phyloP scores from a whole-genome alignment of 2,888 invertebrate species.

The Hydropsyche betteni region DNA sequence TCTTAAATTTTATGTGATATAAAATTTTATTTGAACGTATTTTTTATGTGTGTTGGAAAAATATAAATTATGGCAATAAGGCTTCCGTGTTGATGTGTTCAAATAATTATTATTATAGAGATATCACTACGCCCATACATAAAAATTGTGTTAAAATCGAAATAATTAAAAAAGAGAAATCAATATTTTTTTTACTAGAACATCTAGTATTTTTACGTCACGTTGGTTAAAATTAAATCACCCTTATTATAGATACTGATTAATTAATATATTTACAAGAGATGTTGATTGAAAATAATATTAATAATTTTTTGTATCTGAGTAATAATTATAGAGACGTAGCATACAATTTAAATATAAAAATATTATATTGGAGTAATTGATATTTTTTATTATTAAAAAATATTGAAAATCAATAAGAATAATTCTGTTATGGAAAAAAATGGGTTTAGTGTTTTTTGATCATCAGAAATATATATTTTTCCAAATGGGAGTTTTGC shows the following conservation, averaged over 20 bases:
- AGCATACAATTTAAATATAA: conserved; percentile 16
- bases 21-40: conserved; percentile 34
- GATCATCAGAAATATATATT: conserved; percentile 34
- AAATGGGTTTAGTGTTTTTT: conserved; percentile 32
- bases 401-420: neutral
- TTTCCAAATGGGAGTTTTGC: conserved; percentile 35
- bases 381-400: conserved; percentile 26
- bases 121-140: conserved; percentile 35
- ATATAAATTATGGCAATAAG: conserved; percentile 42
- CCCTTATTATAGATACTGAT: conserved; percentile 25
- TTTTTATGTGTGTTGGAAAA: conserved; percentile 30
- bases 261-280: conserved; percentile 25
- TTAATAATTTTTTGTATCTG: conserved; percentile 36
- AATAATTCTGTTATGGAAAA: conserved; percentile 20
- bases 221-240: conserved; percentile 27
- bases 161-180: conserved; percentile 23
- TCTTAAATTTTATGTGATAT: conserved; percentile 37
- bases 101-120: conserved; percentile 34
- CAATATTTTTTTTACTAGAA: conserved; percentile 39
- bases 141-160: conserved; percentile 13
- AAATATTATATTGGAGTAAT: conserved; percentile 17
- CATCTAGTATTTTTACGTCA: conserved; percentile 40
- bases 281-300: conserved; percentile 14
- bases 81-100: conserved; percentile 48
- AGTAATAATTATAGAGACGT: conserved; percentile 32